Base-by-base conservation (phyloP, 1,140 invertebrate genomes). In the Telenomus remus region DNA sequence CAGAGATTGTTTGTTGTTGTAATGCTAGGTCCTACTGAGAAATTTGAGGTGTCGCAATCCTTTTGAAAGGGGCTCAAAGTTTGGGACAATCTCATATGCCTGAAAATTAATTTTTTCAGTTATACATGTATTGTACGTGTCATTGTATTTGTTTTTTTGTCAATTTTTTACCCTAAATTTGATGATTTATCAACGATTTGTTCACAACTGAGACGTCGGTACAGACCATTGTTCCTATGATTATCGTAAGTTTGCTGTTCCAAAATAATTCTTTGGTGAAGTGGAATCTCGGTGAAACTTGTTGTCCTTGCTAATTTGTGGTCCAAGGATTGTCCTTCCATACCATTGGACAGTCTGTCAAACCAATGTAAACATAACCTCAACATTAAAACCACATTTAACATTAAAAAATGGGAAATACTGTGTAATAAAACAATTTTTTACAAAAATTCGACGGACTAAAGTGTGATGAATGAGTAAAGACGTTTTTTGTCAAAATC, bases 141-240 rank as follows among this genome's bases (percentile, higher is more conserved):
- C 1, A 39, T 39, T 39, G 1, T 39, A 11, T 39, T 39, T n/a
- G n/a, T 39, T 39, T 6, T 35, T 35, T 35, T 10, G n/a, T n/a
- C n/a, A n/a, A n/a, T n/a, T n/a, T n/a, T n/a, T 44, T 48, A 70
- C 66, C 57, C 53, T 16, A 46, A 7, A 9, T 55, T 48, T 4
- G 43, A 34, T 19, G 12, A 27, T 13, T 35, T 8, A 27, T 70
- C 51, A 16, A 44, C 0, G 11, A 55, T 56, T 33, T 63, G 51
- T 56, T 70, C 66, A 44, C 53, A 63, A 63, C 66, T 70, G 1
- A 55, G 43, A 13, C 43, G 49, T 15, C 57, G 33, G 44, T 54
- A 70, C 11, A 70, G 39, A 33, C 57, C 57, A 55, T 63, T 56
- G 34, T 70, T 70, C 5, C 7, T 49, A 14, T 37, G 5, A 13